Conservation (phyloP, 2,113 vertebrate species). For the Lanius collurio region DNA sequence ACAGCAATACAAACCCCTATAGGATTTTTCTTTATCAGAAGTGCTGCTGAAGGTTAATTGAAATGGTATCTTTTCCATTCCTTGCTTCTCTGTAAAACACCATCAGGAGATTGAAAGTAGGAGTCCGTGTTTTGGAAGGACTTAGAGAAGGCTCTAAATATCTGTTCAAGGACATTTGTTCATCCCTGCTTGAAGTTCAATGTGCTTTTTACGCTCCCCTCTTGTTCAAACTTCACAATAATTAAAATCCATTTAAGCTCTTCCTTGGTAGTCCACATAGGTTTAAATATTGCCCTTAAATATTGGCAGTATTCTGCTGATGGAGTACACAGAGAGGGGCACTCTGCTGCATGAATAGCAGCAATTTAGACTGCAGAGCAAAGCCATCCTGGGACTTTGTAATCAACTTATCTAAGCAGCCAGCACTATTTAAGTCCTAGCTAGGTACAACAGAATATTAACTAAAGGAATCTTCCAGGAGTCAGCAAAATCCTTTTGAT, state of each 20-base stretch:
- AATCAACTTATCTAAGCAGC: neutral
- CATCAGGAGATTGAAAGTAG: neutral
- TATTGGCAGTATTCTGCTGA: neutral
- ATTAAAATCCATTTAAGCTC: neutral
- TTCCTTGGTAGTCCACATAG: neutral
- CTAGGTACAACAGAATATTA: conserved; percentile 27
- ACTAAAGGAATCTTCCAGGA: neutral
- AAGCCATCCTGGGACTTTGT: neutral
- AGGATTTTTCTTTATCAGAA: neutral
- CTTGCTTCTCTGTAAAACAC: neutral
- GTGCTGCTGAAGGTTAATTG: neutral
- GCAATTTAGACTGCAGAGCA: neutral
- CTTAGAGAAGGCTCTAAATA: neutral
- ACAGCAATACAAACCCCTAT: neutral
- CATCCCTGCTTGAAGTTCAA: neutral
- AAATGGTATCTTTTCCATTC: neutral
- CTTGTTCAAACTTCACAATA: neutral
- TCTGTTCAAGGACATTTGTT: neutral
- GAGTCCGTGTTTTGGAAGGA: neutral
- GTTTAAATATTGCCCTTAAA: neutral
- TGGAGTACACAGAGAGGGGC: neutral
- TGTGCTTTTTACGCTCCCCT: neutral
- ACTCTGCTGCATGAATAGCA: neutral
- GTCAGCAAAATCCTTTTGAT: conserved; percentile 42
- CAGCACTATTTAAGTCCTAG: neutral